Evolutionary conservation across 2,888 invertebrate genomes (phyloP), one percentile per base, ranked within the genome.

Genomic region (Prenolepis imparis): DNA sequence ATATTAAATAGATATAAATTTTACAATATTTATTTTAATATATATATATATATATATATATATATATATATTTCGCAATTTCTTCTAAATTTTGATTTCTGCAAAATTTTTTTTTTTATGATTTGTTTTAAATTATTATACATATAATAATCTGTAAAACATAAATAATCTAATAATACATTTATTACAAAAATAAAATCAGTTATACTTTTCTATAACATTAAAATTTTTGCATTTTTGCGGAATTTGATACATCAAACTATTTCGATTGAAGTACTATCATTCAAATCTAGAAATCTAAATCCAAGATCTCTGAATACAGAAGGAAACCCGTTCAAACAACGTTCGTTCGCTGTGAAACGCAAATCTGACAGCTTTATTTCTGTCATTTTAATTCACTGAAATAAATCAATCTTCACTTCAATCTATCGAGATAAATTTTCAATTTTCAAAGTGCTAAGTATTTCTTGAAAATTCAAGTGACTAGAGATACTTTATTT

Each of bases 391-490:
- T n/a, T 32, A 59, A 78, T 9, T n/a, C 0, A 4, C 44, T 21
- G 32, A 15, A 68, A 36, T 6, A 6, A 48, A 18, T n/a, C 48
- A 41, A 57, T 67, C 59, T 44, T 61, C 36, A 61, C 12, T 78
- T 67, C 21, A 67, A 44, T 41, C 12, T 32, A 18, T n/a, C 39
- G 6, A 28, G 15, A 21, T 39, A 21, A 32, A 59, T 36, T 57
- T 21, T 68, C 32, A 12, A 78, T 28, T 59, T 28, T 12, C 21
- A 36, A 41, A 68, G 32, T 12, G 12, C 4, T 59, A 32, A 59
- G 44, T 78, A 59, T 61, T 78, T 18, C 12, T 68, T 21, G 18
- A 44, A 24, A 61, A 59, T 78, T 15, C 8, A 59, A 68, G 15
- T 21, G 21, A 21, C 41, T 6, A 44, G 59, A 44, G 18, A 68